These are phyloP conservation scores for Polyodon spathula DNA, from an alignment of 2,113 vertebrate genomes.

Conservation along the genomic window DNA sequence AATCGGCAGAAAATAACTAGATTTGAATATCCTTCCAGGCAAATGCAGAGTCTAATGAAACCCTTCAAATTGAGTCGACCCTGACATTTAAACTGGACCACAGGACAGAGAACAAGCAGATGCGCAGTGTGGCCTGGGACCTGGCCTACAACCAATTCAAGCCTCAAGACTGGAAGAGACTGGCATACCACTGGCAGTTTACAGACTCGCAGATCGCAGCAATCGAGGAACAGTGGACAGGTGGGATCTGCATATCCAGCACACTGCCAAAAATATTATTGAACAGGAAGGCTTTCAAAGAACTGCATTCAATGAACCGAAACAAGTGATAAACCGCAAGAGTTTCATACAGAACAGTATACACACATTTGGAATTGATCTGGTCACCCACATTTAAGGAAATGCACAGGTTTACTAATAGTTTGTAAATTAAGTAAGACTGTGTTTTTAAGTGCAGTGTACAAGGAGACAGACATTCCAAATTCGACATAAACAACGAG, in stretches of 20 bases:
- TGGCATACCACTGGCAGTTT: conserved; percentile 71
- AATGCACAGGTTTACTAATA: too few relatives aligned
- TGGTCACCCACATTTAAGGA: too few relatives aligned
- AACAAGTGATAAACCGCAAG: too few relatives aligned
- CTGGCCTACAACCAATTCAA: conserved; percentile 69
- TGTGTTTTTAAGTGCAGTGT: too few relatives aligned
- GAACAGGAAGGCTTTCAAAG: too few relatives aligned
- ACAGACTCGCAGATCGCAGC: conserved; percentile 65
- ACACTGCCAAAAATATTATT: neutral
- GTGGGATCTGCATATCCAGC: conserved; percentile 40
- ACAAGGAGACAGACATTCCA: too few relatives aligned
- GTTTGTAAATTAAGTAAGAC: too few relatives aligned
- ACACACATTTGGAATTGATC: too few relatives aligned
- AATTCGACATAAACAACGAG: too few relatives aligned
- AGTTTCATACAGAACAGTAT: too few relatives aligned
- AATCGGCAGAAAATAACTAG: conserved; percentile 28
- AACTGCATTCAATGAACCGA: too few relatives aligned
- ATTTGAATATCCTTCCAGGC: conserved; percentile 61
- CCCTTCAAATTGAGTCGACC: conserved; percentile 32
- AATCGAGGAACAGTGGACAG: conserved; percentile 80
- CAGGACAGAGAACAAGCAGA: conserved; percentile 58
- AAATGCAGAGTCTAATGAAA: conserved; percentile 34
- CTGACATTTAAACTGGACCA: conserved; percentile 84
- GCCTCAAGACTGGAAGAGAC: conserved; percentile 66
- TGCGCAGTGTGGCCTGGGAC: conserved; percentile 65